Conservation (phyloP, 2,888 invertebrate species). For the Autographa pulchrina region DNA sequence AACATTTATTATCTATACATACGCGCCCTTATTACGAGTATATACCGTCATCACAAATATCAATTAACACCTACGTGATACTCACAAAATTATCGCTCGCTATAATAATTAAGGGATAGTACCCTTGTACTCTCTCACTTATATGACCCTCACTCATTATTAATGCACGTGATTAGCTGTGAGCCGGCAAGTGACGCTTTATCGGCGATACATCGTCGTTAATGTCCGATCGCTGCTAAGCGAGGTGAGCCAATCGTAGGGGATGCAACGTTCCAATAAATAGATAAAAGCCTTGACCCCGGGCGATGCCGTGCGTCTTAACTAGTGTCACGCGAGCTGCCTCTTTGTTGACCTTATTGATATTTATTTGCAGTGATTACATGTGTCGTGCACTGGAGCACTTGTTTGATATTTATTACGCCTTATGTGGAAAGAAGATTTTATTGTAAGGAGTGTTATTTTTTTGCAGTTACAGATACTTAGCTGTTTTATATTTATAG, state of each 20-base stretch:
- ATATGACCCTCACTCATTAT: conserved; percentile 75
- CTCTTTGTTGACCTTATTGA: conserved; percentile 55
- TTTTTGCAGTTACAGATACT: neutral
- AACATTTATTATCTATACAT: neutral
- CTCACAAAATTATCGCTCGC: conserved; percentile 66
- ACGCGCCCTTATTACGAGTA: neutral
- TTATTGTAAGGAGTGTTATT: neutral
- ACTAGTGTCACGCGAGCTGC: conserved; percentile 78
- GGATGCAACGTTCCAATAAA: conserved; percentile 69
- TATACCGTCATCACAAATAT: conserved; percentile 45
- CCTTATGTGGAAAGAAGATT: conserved; percentile 29
- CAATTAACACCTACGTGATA: conserved; percentile 52
- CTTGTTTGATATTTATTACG: conserved; percentile 5
- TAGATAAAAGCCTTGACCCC: conserved; percentile 76
- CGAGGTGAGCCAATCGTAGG: conserved; percentile 69
- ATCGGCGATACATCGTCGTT: conserved; percentile 84
- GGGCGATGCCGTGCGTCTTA: conserved; percentile 73
- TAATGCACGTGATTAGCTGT: conserved; percentile 86
- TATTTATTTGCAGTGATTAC: conserved; percentile 62
- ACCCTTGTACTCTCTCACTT: conserved; percentile 51
- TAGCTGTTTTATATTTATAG: no score
- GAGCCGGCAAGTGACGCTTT: conserved; percentile 78
- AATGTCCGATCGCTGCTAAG: conserved; percentile 83
- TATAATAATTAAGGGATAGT: conserved; percentile 73
- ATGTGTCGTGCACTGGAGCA: conserved; percentile 26